Percentiles rank a stretch among this genome's conserved stretches.
phyloP scores from a whole-genome alignment of 1,140 invertebrate genomes.

The Oryctes rhinoceros region DNA sequence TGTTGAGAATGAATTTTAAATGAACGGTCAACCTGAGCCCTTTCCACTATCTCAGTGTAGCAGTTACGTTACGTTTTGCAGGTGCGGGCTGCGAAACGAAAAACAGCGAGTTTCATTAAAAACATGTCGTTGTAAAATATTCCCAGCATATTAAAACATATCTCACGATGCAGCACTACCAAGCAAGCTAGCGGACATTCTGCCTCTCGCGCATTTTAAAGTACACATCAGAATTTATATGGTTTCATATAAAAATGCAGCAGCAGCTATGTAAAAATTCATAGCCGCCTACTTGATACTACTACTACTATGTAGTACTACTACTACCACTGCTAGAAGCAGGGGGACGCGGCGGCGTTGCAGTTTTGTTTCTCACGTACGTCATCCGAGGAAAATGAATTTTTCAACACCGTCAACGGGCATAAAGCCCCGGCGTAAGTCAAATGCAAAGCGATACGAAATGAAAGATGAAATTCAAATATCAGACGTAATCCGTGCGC shows the following conservation, averaged over 20 bases:
- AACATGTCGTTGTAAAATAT: too few species aligned
- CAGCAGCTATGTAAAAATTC: background rate
- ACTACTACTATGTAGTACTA: background rate
- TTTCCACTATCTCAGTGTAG: too few species aligned
- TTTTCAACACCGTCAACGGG: constrained; percentile 30
- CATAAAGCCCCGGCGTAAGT: constrained; percentile 4
- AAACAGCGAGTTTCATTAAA: too few species aligned
- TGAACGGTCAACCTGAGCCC: too few species aligned
- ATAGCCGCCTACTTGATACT: background rate
- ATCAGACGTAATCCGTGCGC: constrained; percentile 22
- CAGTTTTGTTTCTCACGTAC: constrained; percentile 4
- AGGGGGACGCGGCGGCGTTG: background rate
- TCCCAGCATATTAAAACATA: too few species aligned
- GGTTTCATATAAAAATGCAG: background rate
- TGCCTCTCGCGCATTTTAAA: background rate
- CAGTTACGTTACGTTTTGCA: too few species aligned
- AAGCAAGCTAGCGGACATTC: too few species aligned
- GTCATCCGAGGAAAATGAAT: constrained; percentile 30
- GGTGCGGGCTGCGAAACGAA: too few species aligned
- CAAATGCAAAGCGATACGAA: constrained; percentile 7
- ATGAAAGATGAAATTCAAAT: constrained; percentile 36
- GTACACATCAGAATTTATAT: constrained; percentile 9
- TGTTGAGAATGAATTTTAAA: too few species aligned
- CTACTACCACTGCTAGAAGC: background rate
- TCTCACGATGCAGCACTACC: too few species aligned